Evolutionary conservation across 2,888 invertebrate species (phyloP), one percentile per base, ranked within the genome.

Genomic region (Amblyjoppa fuscipennis): DNA sequence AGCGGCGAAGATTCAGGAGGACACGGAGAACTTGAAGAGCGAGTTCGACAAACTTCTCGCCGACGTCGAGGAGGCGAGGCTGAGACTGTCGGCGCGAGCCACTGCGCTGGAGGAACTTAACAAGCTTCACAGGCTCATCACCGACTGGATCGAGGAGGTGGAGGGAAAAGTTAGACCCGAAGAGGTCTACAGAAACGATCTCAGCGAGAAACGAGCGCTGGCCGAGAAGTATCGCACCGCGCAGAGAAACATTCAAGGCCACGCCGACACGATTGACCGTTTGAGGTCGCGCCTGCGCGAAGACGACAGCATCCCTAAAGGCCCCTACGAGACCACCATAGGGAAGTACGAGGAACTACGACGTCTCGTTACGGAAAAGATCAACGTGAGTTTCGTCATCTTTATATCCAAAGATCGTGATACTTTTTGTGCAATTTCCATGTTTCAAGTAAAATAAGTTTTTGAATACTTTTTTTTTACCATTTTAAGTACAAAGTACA

Each of bases 161-260:
- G 98, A 98, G 91, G 96, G 96, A 70, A 98, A 98, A 93, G 96
- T 98, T 7, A 96, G 97, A 91, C 96, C 96, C 1, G 96, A 97
- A 85, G 96, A 97, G 90, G 96, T 95, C 11, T 96, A 96, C 84
- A 95, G 97, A 41, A 97, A 98, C 90, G 98, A 99, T 92, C 95
- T 99, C 1, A 97, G 98, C 75, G 99, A 99, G 93, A 99, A 99
- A 94, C 97, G 98, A 89, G 97, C 98, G 0, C 96, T 97, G 64
- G 93, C 98, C 28, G 99, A 99, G 93, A 99, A 98, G 93, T 97
- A 97, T 94, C 97, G 96, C 91, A 96, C 97, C 0, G 96, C 98
- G 74, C 97, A 97, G 89, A 96, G 98, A 87, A 98, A 99, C 91
- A 96, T 98, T 66, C 96, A 96, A 82, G 96, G 97, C 0, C 98